phyloP scores from a whole-genome alignment of 2,888 invertebrate species.

The Girardia tigrina region DNA sequence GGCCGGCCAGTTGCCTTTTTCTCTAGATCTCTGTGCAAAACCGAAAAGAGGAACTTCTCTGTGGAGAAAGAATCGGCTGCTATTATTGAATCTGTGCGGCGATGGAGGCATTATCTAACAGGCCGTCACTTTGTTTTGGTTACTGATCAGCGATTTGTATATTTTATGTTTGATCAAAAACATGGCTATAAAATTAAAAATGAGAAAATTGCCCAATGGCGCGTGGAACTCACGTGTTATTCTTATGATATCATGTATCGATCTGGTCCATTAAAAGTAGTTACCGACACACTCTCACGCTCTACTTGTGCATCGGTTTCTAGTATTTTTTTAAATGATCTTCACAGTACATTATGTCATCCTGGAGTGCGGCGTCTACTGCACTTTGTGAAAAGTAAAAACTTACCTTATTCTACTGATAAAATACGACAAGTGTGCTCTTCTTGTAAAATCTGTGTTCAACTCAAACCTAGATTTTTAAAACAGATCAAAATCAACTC shows the following conservation, averaged over 20 bases:
- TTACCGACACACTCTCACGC: constrained; percentile 37
- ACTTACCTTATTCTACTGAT: constrained; percentile 34
- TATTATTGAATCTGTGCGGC: constrained; percentile 37
- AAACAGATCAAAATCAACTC: constrained; percentile 28
- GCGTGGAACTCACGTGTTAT: constrained; percentile 37
- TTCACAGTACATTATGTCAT: constrained; percentile 36
- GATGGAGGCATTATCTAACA: constrained; percentile 36
- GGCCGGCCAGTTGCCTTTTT: constrained; percentile 35
- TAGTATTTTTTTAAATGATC: constrained; percentile 30
- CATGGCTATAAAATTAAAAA: constrained; percentile 38
- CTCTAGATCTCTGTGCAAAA: constrained; percentile 6
- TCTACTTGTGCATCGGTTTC: constrained; percentile 27
- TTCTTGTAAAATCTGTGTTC: not conserved
- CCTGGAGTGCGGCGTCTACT: constrained; percentile 28
- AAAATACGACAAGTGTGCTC: not conserved
- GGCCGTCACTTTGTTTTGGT: constrained; percentile 38
- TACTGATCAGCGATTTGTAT: constrained; percentile 38
- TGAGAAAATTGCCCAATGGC: constrained; percentile 38
- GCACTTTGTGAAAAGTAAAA: constrained; percentile 36
- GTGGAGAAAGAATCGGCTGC: constrained; percentile 38
- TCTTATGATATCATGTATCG: constrained; percentile 38
- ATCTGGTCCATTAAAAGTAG: constrained; percentile 37
- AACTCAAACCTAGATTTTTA: not conserved
- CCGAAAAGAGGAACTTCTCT: constrained; percentile 23
- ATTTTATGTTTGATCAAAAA: constrained; percentile 37